phyloP scores from a whole-genome alignment of 2,888 invertebrate genomes.

The Crepidodera aurea region DNA sequence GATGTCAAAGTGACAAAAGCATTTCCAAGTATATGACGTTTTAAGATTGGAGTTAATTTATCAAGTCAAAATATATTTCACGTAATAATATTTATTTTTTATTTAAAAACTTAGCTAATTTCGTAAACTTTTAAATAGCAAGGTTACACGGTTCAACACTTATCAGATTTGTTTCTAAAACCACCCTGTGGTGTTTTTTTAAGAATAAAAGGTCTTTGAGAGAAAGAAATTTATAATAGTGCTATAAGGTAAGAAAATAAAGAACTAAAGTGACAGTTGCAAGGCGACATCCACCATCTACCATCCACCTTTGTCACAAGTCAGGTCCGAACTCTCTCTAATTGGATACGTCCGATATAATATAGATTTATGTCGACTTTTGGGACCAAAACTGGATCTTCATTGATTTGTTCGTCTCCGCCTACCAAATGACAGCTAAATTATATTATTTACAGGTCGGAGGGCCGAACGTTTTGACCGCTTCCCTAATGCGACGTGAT shows the following conservation, averaged over 20 bases:
- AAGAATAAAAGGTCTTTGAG: neutral
- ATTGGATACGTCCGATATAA: constrained; percentile 60
- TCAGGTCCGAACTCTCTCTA: constrained; percentile 55
- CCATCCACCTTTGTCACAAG: constrained; percentile 51
- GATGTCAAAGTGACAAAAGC: too few species aligned
- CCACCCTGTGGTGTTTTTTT: neutral
- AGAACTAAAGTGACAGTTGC: constrained; percentile 29
- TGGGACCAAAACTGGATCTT: constrained; percentile 55
- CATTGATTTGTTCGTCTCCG: constrained; percentile 56
- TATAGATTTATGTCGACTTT: constrained; percentile 61
- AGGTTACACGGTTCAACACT: too few species aligned
- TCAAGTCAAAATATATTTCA: too few species aligned
- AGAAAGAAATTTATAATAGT: constrained; percentile 15
- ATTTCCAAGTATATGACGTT: too few species aligned
- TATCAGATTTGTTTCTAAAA: neutral
- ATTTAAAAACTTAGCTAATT: too few species aligned
- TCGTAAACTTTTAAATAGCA: too few species aligned
- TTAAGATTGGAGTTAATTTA: too few species aligned
- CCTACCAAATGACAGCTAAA: constrained; percentile 34
- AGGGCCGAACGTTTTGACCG: constrained; percentile 24
- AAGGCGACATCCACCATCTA: constrained; percentile 23
- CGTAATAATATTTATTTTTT: too few species aligned
- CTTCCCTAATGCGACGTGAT: neutral
- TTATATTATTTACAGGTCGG: constrained; percentile 34
- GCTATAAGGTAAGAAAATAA: constrained; percentile 14